phyloP scores from a whole-genome alignment of 2,888 invertebrate genomes.

The Plebejus argus region DNA sequence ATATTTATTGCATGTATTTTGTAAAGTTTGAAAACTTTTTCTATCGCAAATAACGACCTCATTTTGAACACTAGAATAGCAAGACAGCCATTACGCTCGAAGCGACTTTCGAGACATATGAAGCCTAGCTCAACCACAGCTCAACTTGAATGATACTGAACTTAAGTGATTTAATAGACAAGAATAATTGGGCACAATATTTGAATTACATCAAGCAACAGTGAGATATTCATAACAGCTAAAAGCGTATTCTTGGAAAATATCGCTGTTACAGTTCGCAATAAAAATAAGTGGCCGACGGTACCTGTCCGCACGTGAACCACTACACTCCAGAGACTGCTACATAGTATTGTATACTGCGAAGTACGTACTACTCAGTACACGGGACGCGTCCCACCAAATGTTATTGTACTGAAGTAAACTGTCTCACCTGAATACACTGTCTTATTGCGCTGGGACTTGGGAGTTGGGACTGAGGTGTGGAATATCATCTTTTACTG shows the following conservation, averaged over 20 bases:
- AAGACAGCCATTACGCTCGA: background rate
- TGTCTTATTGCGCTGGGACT: background rate
- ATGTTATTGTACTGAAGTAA: background rate
- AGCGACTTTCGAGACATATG: too few species aligned
- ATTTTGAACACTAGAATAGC: background rate
- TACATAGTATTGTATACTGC: background rate
- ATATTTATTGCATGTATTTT: background rate
- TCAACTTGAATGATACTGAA: too few species aligned
- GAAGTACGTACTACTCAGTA: background rate
- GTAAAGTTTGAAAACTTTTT: background rate
- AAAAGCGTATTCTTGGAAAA: background rate
- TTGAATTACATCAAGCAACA: background rate
- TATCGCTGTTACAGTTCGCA: background rate
- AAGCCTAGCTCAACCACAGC: too few species aligned
- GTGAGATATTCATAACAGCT: background rate
- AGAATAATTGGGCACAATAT: background rate
- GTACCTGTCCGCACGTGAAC: background rate
- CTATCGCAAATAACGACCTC: background rate
- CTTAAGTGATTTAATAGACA: too few species aligned
- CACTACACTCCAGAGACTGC: background rate
- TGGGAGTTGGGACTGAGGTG: background rate
- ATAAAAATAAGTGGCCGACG: constrained; percentile 12
- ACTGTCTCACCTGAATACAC: background rate
- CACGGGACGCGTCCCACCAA: background rate
- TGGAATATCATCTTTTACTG: background rate